A percentile compares a stretch with the other conserved stretches of the same genome.
Conservation (phyloP, 2,888 invertebrate species). For the Eudasyphora cyanicolor region DNA sequence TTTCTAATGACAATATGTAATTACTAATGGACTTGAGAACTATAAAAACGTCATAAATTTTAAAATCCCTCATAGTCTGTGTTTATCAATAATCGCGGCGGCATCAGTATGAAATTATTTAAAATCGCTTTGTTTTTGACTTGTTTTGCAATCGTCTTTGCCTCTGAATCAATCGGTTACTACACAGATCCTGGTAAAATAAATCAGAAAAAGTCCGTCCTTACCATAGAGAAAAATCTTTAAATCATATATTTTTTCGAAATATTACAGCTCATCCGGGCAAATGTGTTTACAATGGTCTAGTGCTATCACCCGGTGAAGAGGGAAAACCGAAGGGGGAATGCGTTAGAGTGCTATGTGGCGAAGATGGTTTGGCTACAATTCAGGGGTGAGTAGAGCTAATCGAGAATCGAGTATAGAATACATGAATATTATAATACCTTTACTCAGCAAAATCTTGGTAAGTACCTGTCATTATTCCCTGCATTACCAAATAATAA, state of each 20-base stretch:
- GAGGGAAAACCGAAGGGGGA: not conserved
- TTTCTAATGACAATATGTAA: too few relatives aligned
- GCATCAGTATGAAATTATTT: not conserved
- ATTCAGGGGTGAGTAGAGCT: conserved; percentile 5
- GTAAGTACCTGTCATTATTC: too few relatives aligned
- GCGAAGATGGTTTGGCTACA: not conserved
- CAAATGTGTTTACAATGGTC: not conserved
- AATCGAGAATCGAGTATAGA: too few relatives aligned
- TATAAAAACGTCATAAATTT: too few relatives aligned
- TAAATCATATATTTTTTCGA: not conserved
- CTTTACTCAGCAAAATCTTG: too few relatives aligned
- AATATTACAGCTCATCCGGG: conserved; percentile 6
- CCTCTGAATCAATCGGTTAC: not conserved
- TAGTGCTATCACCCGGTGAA: not conserved
- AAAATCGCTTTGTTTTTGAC: too few relatives aligned
- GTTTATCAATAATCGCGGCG: too few relatives aligned
- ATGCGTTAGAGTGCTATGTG: not conserved
- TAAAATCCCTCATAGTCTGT: too few relatives aligned
- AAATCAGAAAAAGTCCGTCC: too few relatives aligned
- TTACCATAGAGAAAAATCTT: not conserved
- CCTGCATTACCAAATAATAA: too few relatives aligned
- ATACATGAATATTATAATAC: too few relatives aligned
- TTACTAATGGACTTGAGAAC: too few relatives aligned
- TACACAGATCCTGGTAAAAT: conserved; percentile 11
- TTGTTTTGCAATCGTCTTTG: not conserved